Conservation (phyloP, 35 echinoderm and acorn worm species). For the Diadema setosum region DNA sequence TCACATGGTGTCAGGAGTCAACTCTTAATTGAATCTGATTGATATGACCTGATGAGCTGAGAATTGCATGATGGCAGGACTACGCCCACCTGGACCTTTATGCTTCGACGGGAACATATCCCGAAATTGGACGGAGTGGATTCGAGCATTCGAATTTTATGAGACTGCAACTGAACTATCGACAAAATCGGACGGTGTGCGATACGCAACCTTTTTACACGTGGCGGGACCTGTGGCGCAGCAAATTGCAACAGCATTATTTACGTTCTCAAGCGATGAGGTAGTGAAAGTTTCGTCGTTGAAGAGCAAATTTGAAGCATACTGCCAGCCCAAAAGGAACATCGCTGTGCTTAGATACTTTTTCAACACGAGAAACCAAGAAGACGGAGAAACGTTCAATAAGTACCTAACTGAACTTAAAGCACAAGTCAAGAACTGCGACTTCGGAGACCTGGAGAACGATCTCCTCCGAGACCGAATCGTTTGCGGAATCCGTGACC, state of each 20-base stretch:
- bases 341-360: conserved; percentile 29
- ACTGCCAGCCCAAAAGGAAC: conserved; percentile 26
- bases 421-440: conserved; percentile 5
- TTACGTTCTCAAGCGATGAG: not conserved
- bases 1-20: too few species aligned
- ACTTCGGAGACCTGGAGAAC: not conserved
- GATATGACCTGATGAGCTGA: too few species aligned
- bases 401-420: conserved; percentile 18
- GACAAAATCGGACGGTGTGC: not conserved
- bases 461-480: not conserved
- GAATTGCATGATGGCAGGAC: not conserved
- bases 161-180: not conserved
- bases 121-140: not conserved
- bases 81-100: not conserved
- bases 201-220: not conserved
- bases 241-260: not conserved
- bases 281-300: not conserved
- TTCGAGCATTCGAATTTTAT: not conserved
- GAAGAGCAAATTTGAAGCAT: not conserved
- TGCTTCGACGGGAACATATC: not conserved
- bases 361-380: conserved; percentile 42
- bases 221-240: not conserved
- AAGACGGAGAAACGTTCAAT: not conserved
- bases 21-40: too few species aligned
- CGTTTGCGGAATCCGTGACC: not conserved